Evolutionary conservation across 2,113 vertebrate species (phyloP).

Genomic region (Psettodes erumei): DNA sequence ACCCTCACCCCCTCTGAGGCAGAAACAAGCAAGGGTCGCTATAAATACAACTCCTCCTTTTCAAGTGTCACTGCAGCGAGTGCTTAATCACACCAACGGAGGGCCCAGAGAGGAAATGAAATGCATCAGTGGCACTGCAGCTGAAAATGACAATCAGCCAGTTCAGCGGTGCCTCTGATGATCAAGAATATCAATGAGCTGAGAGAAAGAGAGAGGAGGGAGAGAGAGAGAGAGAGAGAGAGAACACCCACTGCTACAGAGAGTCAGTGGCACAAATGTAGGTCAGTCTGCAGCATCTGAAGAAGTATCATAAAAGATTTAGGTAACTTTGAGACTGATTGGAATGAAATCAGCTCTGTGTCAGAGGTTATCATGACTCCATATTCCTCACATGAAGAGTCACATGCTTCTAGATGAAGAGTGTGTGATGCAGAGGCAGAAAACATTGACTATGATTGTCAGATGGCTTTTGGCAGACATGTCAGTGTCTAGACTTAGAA

Average conservation of each 20-base stretch:
- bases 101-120: conserved; percentile 66
- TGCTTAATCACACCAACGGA: conserved; percentile 73
- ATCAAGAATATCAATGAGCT: conserved; percentile 79
- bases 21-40: conserved; percentile 47
- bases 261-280: conserved; percentile 57
- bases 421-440: conserved; percentile 17
- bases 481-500: background rate
- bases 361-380: conserved; percentile 40
- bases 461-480: no score
- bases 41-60: conserved; percentile 69
- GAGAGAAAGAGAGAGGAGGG: conserved; percentile 52
- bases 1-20: conserved; percentile 1
- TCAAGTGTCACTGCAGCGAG: conserved; percentile 71
- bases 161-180: conserved; percentile 76
- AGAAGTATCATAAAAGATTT: conserved; percentile 36
- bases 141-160: conserved; percentile 79
- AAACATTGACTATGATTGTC: background rate
- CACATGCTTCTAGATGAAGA: background rate
- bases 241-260: conserved; percentile 20
- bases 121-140: conserved; percentile 72
- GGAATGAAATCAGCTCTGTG: conserved; percentile 38
- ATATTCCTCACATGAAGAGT: background rate
- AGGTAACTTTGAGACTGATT: conserved; percentile 38
- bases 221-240: conserved; percentile 51
- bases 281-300: conserved; percentile 61